phyloP scores from a whole-genome alignment of 2,888 invertebrate genomes.

The Oeneis ivallda region DNA sequence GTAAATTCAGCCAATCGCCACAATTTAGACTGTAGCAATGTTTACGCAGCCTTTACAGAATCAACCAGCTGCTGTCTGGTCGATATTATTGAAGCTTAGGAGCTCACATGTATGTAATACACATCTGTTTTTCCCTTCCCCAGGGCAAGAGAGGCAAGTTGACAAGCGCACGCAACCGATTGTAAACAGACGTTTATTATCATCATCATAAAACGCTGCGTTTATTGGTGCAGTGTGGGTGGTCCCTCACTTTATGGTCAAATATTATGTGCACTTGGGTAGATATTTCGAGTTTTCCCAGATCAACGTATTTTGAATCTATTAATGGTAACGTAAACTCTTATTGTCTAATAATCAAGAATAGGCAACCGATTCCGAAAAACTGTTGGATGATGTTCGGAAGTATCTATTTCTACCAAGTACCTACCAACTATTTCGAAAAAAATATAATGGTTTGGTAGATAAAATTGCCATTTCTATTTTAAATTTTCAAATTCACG shows the following conservation, averaged over 20 bases:
- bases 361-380: too few species aligned
- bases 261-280: conserved; percentile 41
- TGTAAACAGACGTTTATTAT: conserved; percentile 75
- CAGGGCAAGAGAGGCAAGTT: conserved; percentile 41
- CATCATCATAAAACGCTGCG: conserved; percentile 68
- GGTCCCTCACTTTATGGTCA: conserved; percentile 65
- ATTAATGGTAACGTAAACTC: conserved; percentile 14
- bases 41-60: too few species aligned
- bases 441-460: too few species aligned
- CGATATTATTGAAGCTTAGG: background rate
- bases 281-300: conserved; percentile 23
- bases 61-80: too few species aligned
- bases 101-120: background rate
- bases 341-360: background rate
- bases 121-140: conserved; percentile 25
- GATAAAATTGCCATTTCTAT: too few species aligned
- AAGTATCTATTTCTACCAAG: too few species aligned
- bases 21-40: too few species aligned
- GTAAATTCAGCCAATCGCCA: too few species aligned
- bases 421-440: too few species aligned
- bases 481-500: too few species aligned
- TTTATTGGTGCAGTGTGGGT: conserved; percentile 73
- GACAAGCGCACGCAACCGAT: conserved; percentile 54
- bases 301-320: conserved; percentile 15
- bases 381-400: too few species aligned